A percentile compares a stretch with the other conserved stretches of the same genome.
Evolutionary conservation across 2,888 invertebrate species (phyloP).

Genomic region (Chymomyza amoena): DNA sequence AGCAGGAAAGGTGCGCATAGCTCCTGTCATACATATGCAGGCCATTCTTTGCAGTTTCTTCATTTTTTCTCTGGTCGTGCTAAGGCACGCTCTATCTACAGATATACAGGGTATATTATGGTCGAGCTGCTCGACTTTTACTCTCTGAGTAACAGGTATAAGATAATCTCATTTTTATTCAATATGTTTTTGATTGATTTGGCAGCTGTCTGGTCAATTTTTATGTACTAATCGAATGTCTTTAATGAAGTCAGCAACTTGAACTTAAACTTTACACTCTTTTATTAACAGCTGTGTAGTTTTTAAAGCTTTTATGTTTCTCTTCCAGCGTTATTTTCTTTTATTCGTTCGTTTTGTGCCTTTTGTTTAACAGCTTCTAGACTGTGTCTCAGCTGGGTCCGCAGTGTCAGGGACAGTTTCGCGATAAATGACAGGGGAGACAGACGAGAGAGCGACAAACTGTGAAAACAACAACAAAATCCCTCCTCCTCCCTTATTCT

Average conservation of each 20-base stretch:
- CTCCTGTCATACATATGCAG: too few species aligned
- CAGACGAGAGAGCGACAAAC: constrained; percentile 12
- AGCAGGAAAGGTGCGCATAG: too few species aligned
- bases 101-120: too few species aligned
- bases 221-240: constrained; percentile 34
- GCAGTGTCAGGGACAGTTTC: constrained; percentile 70
- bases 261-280: constrained; percentile 43
- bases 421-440: constrained; percentile 58
- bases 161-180: neutral
- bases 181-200: neutral
- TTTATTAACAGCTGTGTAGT: constrained; percentile 57
- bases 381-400: constrained; percentile 45
- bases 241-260: constrained; percentile 44
- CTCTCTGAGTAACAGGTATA: too few species aligned
- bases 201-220: constrained; percentile 20
- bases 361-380: constrained; percentile 21
- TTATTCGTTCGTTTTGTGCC: constrained; percentile 14
- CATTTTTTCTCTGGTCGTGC: too few species aligned
- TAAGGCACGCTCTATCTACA: too few species aligned
- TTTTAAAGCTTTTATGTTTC: constrained; percentile 11
- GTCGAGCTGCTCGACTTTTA: too few species aligned
- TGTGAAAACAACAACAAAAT: constrained; percentile 24
- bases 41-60: too few species aligned
- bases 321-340: neutral
- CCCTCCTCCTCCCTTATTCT: neutral